phyloP scores from a whole-genome alignment of 2,888 invertebrate genomes.

The Drosophila merina region DNA sequence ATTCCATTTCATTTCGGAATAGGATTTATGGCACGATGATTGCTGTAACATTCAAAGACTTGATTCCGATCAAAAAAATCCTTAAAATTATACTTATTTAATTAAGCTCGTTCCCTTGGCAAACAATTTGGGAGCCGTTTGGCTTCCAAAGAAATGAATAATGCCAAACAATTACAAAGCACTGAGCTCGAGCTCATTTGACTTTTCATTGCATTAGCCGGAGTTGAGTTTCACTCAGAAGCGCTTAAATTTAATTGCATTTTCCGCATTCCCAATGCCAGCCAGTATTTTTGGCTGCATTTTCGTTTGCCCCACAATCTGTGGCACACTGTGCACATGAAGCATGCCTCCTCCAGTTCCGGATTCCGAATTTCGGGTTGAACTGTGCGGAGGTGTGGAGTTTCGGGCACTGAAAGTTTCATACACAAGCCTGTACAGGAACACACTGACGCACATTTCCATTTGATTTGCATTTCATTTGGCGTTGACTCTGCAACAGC shows the following conservation, averaged over 20 bases:
- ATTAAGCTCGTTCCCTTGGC: not conserved
- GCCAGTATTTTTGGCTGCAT: constrained; percentile 36
- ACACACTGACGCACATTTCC: constrained; percentile 23
- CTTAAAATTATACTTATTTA: not conserved
- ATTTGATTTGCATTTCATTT: constrained; percentile 74
- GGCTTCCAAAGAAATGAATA: constrained; percentile 25
- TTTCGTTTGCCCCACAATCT: constrained; percentile 29
- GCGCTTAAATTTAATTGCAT: constrained; percentile 46
- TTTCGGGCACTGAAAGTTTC: constrained; percentile 35
- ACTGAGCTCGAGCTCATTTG: constrained; percentile 42
- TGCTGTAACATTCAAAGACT: not conserved
- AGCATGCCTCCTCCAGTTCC: constrained; percentile 10
- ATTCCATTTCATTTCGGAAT: constrained; percentile 7
- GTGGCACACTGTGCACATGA: constrained; percentile 6
- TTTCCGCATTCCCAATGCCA: constrained; percentile 31
- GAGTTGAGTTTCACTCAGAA: constrained; percentile 40
- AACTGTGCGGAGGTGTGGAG: not conserved
- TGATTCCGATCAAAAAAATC: not conserved
- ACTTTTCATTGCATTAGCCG: constrained; percentile 43
- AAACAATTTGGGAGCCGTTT: constrained; percentile 6
- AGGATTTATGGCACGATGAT: not conserved
- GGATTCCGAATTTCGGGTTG: constrained; percentile 1
- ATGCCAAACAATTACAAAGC: constrained; percentile 36
- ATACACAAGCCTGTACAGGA: constrained; percentile 7
- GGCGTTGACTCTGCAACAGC: constrained; percentile 32